Conservation (phyloP, 2,113 vertebrate species). For the Macroglossus sobrinus region DNA sequence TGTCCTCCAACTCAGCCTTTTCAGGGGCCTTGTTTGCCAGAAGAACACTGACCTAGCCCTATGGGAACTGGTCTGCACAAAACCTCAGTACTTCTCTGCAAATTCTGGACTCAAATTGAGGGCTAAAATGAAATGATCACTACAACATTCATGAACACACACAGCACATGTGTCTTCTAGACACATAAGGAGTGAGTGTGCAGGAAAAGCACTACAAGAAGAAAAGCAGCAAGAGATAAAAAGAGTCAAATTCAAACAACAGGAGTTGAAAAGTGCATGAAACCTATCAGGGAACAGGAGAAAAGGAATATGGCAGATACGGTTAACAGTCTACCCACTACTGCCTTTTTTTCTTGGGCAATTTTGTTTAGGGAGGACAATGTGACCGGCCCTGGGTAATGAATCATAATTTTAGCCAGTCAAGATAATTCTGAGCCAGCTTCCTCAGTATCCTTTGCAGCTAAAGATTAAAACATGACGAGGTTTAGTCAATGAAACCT, state of each 20-base stretch:
- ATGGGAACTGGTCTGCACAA: background rate
- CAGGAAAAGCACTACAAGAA: background rate
- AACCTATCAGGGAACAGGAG: background rate
- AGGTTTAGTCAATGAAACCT: background rate
- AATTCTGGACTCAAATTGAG: background rate
- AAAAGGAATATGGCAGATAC: background rate
- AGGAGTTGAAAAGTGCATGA: background rate
- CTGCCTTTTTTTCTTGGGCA: background rate
- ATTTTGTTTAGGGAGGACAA: conserved; percentile 7
- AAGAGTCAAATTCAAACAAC: background rate
- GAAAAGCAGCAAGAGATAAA: background rate
- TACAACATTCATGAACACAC: background rate
- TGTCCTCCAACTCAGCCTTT: conserved; percentile 59
- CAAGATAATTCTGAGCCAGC: background rate
- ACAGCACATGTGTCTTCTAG: background rate
- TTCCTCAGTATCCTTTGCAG: background rate
- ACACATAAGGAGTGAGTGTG: background rate
- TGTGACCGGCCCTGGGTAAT: background rate
- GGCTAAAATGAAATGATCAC: background rate
- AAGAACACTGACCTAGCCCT: conserved; percentile 61
- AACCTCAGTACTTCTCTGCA: background rate
- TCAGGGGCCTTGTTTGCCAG: conserved; percentile 70
- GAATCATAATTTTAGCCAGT: background rate
- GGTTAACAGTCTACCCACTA: background rate
- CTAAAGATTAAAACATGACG: background rate